Evolutionary conservation across 2,113 vertebrate species (phyloP), one percentile per base, ranked within the genome.

Genomic region (Oncorhynchus masou): DNA sequence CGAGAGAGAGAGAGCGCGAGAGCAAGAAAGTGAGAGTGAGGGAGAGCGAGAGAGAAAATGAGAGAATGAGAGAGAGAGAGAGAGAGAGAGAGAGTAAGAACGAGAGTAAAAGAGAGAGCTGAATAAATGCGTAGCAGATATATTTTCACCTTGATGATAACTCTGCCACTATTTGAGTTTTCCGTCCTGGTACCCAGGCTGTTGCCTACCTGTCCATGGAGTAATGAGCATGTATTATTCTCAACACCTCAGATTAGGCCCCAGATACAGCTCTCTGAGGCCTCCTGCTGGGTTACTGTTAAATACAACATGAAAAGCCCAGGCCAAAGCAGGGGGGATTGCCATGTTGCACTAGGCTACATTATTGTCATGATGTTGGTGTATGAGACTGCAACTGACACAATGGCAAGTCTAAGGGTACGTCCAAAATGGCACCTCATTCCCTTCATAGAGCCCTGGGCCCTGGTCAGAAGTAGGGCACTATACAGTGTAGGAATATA

Each of bases 191-290:
- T 79, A 81, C 73, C 73, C 78, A 85, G 87, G 84, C 88, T 79
- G 75, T 74, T 74, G 81, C 51, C 75, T 45, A 84, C 83, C 81
- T 78, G 81, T 86, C 87, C 81, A 7, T n/a, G 20, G 86, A 85
- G 85, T 31, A 74, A 66, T 82, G 54, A 73, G 77, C 73, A 83
- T 66, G 79, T 85, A 86, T 86, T 84, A 89, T 87, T 89, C 90
- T 89, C 85, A 87, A 87, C 84, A 89, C 84, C 84, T 84, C 70
- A 86, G 83, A 88, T 86, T 88, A 88, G 87, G 84, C 49, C 45
- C 62, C 49, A 73, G 74, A 73, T 79, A 84, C 20, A 59, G 71
- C 79, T 87, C 85, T 81, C 24, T 70, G 75, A 70, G 81, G 84
- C 82, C 83, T 83, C 88, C 85, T 85, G 83, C 84, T 83, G 85